Percentiles rank a stretch among this genome's conserved stretches.
Evolutionary conservation across 1,140 invertebrate species (phyloP).

Genomic region (Drusus annulatus): DNA sequence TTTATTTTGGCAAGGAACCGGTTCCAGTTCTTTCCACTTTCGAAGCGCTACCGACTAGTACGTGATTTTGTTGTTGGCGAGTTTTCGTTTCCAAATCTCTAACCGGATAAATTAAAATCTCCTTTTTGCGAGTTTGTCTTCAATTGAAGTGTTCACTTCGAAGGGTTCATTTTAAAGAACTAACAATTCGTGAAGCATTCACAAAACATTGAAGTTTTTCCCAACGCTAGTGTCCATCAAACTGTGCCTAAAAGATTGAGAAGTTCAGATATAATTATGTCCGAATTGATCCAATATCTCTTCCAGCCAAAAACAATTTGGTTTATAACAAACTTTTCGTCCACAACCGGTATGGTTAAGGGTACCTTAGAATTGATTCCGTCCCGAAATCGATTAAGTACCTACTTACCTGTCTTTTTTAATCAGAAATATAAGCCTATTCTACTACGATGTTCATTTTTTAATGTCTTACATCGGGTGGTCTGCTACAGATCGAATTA

Average conservation of each 20-base stretch:
- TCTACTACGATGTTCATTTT: background rate
- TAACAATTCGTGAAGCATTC: no score
- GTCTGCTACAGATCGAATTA: background rate
- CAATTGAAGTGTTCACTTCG: no score
- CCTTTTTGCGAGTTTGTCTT: no score
- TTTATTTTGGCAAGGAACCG: no score
- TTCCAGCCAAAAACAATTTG: background rate
- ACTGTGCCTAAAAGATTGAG: background rate
- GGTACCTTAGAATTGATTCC: constrained; percentile 1
- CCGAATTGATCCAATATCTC: background rate
- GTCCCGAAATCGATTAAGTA: background rate
- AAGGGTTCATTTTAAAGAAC: no score
- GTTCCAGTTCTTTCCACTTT: no score
- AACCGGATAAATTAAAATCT: no score
- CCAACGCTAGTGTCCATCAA: no score
- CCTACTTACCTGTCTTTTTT: background rate
- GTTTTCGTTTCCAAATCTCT: no score
- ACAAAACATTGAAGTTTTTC: no score
- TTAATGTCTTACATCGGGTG: background rate
- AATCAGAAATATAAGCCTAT: background rate
- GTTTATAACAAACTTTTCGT: background rate
- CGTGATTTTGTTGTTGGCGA: no score
- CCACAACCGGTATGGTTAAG: background rate
- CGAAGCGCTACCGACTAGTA: no score
- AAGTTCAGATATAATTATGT: background rate